Base-by-base conservation (phyloP, 2,797 vertebrate species). In the Artibeus jamaicensis region DNA sequence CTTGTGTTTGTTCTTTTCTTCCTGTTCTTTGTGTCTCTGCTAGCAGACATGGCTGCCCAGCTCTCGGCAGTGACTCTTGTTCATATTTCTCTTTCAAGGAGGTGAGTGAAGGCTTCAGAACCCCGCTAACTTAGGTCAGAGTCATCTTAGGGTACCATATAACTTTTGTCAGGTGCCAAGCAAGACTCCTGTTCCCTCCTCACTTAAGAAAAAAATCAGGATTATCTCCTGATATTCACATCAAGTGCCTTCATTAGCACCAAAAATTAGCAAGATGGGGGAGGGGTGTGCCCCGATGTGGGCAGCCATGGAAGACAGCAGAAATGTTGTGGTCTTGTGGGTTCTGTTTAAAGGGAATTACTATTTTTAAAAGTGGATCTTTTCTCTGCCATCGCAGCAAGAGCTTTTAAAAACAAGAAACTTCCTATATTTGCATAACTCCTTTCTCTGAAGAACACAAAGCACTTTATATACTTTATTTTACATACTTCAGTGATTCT, bases 401-500 rank as follows among this genome's bases (percentile, higher is more conserved):
- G 39, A 67, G 15, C 37, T 83, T 95, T 79, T 18, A 29, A 86
- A 53, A 78, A 55, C 29, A 79, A 37, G 11, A 37, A 3, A 48
- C 39, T 86, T 62, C 57, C 73, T 46, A 19, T 53, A 65, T 86
- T 86, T 91, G 44, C 15, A 10, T 74, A 76, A n/a, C n/a, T 62
- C 48, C 29, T 86, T 89, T 95, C 42, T 90, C 53, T 71, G 42
- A 91, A 90, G 86, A 91, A 76, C 7, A 34, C n/a, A 81, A 14
- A 50, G 57, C 37, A 24, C 62, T 82, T 53, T 50, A 34, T 71
- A 4, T 18, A 34, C 39, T 74, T 87, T 68, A 77, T 81, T 78
- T 14, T 62, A 57, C 92, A 34, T 14, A 6, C 67, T 74, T 91
- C 0, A 76, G 24, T 0, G 3, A 34, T 85, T 92, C 19, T 78